Conservation (phyloP, 2,113 vertebrate species). For the Dasyornis broadbenti region DNA sequence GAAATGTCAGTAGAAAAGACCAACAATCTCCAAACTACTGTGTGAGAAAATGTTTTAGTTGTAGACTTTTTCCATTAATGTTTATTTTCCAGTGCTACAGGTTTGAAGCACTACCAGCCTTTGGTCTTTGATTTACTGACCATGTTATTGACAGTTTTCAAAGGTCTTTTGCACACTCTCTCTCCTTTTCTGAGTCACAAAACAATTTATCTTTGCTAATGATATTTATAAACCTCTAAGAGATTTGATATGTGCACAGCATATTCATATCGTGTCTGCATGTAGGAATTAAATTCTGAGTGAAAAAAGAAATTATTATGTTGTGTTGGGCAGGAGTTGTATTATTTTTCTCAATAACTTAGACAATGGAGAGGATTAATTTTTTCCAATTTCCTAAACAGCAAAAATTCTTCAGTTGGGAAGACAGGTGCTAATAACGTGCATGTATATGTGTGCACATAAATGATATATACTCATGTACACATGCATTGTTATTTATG, state of each 20-base stretch:
- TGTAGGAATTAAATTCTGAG: not conserved
- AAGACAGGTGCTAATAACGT: not conserved
- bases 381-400: not conserved
- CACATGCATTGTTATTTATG: not conserved
- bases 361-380: accelerated
- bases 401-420: not conserved
- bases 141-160: not conserved
- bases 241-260: not conserved
- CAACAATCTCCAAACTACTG: not conserved
- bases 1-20: not conserved
- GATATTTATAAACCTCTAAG: not conserved
- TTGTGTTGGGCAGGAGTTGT: not conserved
- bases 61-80: not conserved
- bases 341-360: not conserved
- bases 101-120: not conserved
- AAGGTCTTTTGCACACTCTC: not conserved
- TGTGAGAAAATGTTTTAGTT: not conserved
- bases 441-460: not conserved
- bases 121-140: not conserved
- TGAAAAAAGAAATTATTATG: not conserved
- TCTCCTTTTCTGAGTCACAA: not conserved
- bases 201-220: not conserved
- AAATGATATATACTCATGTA: not conserved
- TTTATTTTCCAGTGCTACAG: not conserved
- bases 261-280: not conserved